Percentiles rank a stretch among this genome's conserved stretches.
These are phyloP conservation scores for Pocillopora damicornis DNA, from an alignment of 64 coral and sea anemone genomes.

Conservation along the genomic window DNA sequence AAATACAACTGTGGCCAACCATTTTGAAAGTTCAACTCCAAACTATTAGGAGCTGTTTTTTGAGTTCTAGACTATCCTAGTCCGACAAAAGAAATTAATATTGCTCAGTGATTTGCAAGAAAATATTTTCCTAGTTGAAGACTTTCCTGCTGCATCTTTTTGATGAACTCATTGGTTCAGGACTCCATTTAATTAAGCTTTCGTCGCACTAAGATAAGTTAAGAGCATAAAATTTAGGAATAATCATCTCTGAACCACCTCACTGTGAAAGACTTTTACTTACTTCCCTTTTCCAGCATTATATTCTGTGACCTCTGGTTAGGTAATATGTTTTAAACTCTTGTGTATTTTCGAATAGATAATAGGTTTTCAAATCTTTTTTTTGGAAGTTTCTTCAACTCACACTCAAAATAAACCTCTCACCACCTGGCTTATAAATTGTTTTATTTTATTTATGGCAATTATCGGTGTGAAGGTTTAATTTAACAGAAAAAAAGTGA, in stretches of 20 bases:
- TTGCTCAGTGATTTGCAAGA: no score
- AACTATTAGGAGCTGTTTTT: no score
- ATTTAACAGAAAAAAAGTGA: conserved; percentile 1
- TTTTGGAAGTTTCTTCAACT: background rate
- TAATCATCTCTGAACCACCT: background rate
- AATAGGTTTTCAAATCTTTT: conserved; percentile 17
- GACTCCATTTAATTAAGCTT: background rate
- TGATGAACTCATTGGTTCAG: no score
- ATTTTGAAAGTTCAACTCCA: no score
- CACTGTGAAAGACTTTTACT: background rate
- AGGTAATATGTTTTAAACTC: background rate
- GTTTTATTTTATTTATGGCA: conserved; percentile 39
- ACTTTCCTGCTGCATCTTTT: no score
- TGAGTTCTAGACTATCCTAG: no score
- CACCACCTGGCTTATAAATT: conserved; percentile 19
- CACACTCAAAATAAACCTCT: conserved; percentile 6
- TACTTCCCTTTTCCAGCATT: background rate
- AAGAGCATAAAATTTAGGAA: background rate
- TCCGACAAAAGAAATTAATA: no score
- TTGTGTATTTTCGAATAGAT: background rate
- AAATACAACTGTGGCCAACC: background rate
- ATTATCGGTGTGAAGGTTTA: conserved; percentile 32
- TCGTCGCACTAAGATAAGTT: background rate
- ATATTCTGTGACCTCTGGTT: background rate
- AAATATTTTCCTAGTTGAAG: no score